Conservation (phyloP, 2,113 vertebrate genomes). For the Argyrosomus japonicus region DNA sequence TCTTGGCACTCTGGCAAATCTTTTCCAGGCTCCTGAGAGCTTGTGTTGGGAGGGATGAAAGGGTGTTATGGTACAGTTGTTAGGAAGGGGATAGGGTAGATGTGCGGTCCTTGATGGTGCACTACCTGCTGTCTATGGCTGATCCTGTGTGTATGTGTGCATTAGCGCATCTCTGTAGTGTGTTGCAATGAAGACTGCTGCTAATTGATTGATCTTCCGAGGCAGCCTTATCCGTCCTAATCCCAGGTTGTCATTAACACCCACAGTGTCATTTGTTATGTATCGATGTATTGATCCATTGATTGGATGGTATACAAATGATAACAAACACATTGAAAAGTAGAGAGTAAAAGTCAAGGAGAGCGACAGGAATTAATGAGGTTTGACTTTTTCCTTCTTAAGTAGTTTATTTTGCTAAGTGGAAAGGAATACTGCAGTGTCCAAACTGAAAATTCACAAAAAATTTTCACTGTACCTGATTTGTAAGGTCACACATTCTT, state of each 20-base stretch:
- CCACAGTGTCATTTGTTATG: constrained; percentile 82
- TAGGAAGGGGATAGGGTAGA: constrained; percentile 42
- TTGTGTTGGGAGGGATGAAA: constrained; percentile 60
- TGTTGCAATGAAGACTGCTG: constrained; percentile 29
- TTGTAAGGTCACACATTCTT: constrained; percentile 15
- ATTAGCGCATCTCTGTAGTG: constrained; percentile 22
- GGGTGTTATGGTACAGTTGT: constrained; percentile 61
- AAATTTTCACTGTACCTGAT: constrained; percentile 18
- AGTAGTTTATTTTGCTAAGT: constrained; percentile 26
- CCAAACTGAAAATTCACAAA: constrained; percentile 21
- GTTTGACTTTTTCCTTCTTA: constrained; percentile 61
- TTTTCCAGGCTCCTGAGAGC: constrained; percentile 70
- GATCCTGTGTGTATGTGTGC: constrained; percentile 30
- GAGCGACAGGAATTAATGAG: constrained; percentile 70
- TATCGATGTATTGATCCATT: constrained; percentile 84
- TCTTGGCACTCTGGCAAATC: constrained; percentile 72
- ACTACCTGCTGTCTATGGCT: constrained; percentile 32
- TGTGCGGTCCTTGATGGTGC: constrained; percentile 38
- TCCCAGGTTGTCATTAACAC: constrained; percentile 83
- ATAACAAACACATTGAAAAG: constrained; percentile 75
- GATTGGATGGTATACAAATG: constrained; percentile 79
- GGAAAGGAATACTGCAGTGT: not conserved
- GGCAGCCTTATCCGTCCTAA: constrained; percentile 82
- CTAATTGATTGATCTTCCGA: constrained; percentile 76
- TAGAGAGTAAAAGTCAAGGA: constrained; percentile 67